Evolutionary conservation across 2,113 vertebrate species (phyloP).

Genomic region (Percina caprodes): DNA sequence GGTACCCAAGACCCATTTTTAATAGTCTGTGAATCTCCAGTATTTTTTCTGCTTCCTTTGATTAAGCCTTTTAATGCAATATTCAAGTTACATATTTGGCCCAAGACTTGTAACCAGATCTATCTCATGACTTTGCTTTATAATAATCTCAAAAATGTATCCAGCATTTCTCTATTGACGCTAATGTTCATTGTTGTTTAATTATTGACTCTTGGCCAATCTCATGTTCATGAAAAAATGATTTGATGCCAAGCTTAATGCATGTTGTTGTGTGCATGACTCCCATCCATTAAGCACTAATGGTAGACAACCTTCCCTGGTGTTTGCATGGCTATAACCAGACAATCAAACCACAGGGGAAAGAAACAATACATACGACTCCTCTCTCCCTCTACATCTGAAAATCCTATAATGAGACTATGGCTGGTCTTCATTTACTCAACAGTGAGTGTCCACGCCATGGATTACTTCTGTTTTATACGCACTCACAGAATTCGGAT

Average conservation of each 20-base stretch:
- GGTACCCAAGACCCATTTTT: slow-evolving; percentile 9
- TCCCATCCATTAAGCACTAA: slow-evolving; percentile 46
- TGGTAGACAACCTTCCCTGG: slow-evolving; percentile 14
- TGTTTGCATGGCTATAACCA: slow-evolving; percentile 5
- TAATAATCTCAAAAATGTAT: slow-evolving; percentile 3
- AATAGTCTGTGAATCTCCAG: neutral
- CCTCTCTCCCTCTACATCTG: slow-evolving; percentile 2
- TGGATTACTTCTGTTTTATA: neutral
- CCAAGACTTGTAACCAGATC: neutral
- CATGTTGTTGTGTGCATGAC: slow-evolving; percentile 35
- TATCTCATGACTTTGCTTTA: neutral
- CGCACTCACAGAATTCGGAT: neutral
- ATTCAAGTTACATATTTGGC: slow-evolving; percentile 14
- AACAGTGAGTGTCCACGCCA: neutral
- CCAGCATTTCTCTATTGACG: slow-evolving; percentile 6
- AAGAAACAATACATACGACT: slow-evolving; percentile 3
- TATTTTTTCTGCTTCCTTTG: neutral
- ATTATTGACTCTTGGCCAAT: slow-evolving; percentile 25
- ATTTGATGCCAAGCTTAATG: slow-evolving; percentile 27
- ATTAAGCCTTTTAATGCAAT: neutral
- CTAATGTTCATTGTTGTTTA: slow-evolving; percentile 30
- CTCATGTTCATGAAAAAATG: slow-evolving; percentile 5
- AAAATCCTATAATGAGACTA: neutral
- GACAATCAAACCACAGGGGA: neutral
- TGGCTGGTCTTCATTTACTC: neutral